These are phyloP conservation scores for Oconnorella tubifera DNA, from an alignment of 2,888 invertebrate genomes.

Conservation along the genomic window DNA sequence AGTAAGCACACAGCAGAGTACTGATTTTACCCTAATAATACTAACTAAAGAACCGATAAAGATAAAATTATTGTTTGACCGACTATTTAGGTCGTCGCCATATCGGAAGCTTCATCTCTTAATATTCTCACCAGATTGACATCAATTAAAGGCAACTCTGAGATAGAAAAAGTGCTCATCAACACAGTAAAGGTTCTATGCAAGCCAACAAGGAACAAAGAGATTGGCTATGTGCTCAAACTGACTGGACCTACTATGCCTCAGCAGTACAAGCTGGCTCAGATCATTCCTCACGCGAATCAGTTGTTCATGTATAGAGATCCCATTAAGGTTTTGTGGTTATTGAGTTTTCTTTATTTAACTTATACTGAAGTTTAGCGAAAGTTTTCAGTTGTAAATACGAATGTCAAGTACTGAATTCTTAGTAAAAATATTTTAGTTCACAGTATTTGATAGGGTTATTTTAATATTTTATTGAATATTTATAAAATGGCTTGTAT, in stretches of 20 bases:
- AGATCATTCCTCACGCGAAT: constrained; percentile 21
- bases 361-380: too few species aligned
- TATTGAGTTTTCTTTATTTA: too few species aligned
- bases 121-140: constrained; percentile 7
- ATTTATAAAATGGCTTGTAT: too few species aligned
- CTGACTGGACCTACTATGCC: constrained; percentile 18
- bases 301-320: constrained; percentile 27
- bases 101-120: constrained; percentile 11
- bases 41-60: too few species aligned
- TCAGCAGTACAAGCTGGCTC: constrained; percentile 5
- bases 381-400: too few species aligned
- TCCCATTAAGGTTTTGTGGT: constrained; percentile 18
- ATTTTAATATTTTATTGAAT: too few species aligned
- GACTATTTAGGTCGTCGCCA: not conserved
- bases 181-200: constrained; percentile 24
- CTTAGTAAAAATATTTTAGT: too few species aligned
- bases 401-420: too few species aligned
- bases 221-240: constrained; percentile 20
- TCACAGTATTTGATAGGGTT: too few species aligned
- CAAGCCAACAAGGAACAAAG: constrained; percentile 21
- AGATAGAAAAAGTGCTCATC: constrained; percentile 10
- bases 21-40: too few species aligned
- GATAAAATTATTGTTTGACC: not conserved
- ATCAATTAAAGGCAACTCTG: not conserved
- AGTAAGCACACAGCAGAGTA: too few species aligned